phyloP scores from a whole-genome alignment of 2,888 invertebrate genomes.

The Ditylenchus weischeri region DNA sequence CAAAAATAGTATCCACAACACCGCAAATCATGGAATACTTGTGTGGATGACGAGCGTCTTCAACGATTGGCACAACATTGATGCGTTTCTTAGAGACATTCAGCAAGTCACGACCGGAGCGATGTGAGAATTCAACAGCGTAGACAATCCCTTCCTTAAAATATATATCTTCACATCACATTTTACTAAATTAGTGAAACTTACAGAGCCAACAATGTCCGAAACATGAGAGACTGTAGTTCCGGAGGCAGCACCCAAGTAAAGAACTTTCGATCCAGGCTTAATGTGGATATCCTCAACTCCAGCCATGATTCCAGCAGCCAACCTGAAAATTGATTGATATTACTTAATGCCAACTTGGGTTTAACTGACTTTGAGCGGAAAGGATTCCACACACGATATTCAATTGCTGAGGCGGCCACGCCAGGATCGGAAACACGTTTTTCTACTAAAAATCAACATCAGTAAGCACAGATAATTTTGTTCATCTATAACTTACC shows the following conservation, averaged over 20 bases:
- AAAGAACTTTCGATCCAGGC: slow-evolving; percentile 87
- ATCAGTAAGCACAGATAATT: no score
- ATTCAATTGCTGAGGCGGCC: slow-evolving; percentile 74
- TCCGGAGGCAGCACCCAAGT: slow-evolving; percentile 95
- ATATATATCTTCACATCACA: no score
- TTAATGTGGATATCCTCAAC: slow-evolving; percentile 93
- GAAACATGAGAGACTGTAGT: slow-evolving; percentile 89
- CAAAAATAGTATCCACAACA: slow-evolving; percentile 97
- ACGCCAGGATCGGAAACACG: slow-evolving; percentile 69
- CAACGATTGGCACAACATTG: slow-evolving; percentile 97
- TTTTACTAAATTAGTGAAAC: no score
- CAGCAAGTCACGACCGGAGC: slow-evolving; percentile 88
- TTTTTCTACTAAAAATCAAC: slow-evolving; percentile 71
- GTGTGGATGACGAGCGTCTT: slow-evolving; percentile 96
- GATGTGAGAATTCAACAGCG: slow-evolving; percentile 97
- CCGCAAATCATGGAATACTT: slow-evolving; percentile 91
- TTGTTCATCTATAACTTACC: no score
- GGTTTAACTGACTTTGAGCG: slow-evolving; percentile 78
- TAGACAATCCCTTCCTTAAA: slow-evolving; percentile 88
- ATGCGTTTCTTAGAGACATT: slow-evolving; percentile 95
- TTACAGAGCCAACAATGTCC: slow-evolving; percentile 93
- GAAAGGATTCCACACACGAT: slow-evolving; percentile 99
- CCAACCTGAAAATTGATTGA: slow-evolving; percentile 70
- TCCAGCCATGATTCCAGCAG: slow-evolving; percentile 94
- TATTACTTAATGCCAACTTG: no score